phyloP scores from a whole-genome alignment of 2,888 invertebrate genomes.

The Ornithoptera alexandrae region DNA sequence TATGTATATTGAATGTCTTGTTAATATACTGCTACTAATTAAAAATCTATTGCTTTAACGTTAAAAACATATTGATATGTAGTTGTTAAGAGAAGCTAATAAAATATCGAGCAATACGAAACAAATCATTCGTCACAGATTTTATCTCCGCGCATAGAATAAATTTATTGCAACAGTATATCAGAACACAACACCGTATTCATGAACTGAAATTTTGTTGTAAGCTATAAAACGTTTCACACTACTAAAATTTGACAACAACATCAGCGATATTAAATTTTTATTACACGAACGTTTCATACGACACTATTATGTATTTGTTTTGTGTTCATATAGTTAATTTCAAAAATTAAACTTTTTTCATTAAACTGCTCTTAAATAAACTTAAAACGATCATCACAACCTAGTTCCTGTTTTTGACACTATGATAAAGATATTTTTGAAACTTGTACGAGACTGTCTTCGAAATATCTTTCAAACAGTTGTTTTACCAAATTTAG shows the following conservation, averaged over 20 bases:
- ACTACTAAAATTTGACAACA: background rate
- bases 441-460: too few relatives aligned
- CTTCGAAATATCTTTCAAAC: too few relatives aligned
- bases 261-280: constrained; percentile 1
- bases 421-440: too few relatives aligned
- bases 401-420: too few relatives aligned
- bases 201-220: constrained; percentile 2
- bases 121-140: constrained; percentile 3
- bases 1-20: too few relatives aligned
- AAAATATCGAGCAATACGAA: background rate
- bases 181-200: constrained; percentile 5
- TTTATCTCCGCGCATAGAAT: constrained; percentile 5
- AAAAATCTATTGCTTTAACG: too few relatives aligned
- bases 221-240: constrained; percentile 3
- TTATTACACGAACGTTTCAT: background rate
- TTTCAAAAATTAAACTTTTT: too few relatives aligned
- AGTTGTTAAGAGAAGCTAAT: background rate
- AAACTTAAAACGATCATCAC: too few relatives aligned
- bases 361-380: too few relatives aligned
- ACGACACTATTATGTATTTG: background rate
- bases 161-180: constrained; percentile 4
- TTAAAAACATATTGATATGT: background rate
- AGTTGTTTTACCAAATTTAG: too few relatives aligned
- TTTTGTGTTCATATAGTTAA: background rate
- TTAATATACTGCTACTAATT: too few relatives aligned